Evolutionary conservation across 2,797 vertebrate species (phyloP), one percentile per base, ranked within the genome.

Genomic region (Danio tinwini): DNA sequence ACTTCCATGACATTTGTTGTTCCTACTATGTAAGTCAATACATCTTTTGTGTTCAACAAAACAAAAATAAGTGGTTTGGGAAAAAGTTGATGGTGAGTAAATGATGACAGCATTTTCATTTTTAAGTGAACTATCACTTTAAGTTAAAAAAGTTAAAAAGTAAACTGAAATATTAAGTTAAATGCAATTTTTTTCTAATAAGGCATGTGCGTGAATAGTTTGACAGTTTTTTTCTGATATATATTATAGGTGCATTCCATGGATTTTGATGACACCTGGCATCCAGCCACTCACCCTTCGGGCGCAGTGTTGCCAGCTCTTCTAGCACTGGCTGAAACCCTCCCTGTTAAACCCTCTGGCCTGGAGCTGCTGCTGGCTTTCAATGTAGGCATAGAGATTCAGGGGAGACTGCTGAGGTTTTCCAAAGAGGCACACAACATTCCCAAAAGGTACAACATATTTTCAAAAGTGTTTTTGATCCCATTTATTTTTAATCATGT

Each of bases 261-360:
- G 97, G 97, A 98, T 85, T 99, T 97, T 89, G 97, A 98, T 0
- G 97, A 99, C 87, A 99, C 96, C 0, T 98, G 97, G 97, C 93
- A 98, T 70, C 97, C 97, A 49, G 96, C 97, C n/a, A 98, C 97
- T 47, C 97, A 99, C 78, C 97, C 97, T 8, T 98, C 97, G 0
- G 97, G 97, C 0, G 92, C 95, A 0, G 92, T 98, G 80, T 91
- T 98, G 8, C 95, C 97, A 0, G 92, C 94, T 0, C 87, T 98
- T 81, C 90, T 96, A 82, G 96, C 96, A n/a, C 88, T 97, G 68
- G 90, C 92, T 0, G 96, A 98, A 90, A 88, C 91, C 0, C 64
- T 94, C 70, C 92, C 94, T 79, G 86, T 81, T 6, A 95, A 81
- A 85, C 86, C 92, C 67, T 96, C 96, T 0, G 97, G 97, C 73